Evolutionary conservation across 2,113 vertebrate genomes (phyloP), one percentile per base, ranked within the genome.

Genomic region (Sinocyclocheilus anshuiensis): DNA sequence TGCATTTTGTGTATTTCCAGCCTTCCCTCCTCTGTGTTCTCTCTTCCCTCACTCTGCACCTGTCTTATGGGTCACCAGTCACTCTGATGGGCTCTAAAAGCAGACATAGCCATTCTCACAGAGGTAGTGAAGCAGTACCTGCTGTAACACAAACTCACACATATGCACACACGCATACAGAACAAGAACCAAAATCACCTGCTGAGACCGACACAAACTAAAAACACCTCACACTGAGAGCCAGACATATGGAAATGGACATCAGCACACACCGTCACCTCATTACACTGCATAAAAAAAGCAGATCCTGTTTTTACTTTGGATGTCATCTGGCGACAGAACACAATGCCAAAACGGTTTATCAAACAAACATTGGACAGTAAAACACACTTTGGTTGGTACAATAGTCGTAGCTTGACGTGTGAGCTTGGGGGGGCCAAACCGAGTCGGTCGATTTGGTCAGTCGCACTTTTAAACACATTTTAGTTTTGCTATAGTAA

Each of bases 51-150:
- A 42, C 82, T 72, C 59, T 2, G 48, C 84, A 85, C 65, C 55
- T 72, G 65, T 78, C 84, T 84, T 50, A 74, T 63, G 53, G 75
- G 39, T 88, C 81, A 77, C 81, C 55, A 74, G 87, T 78, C 80
- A 84, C 75, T 74, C 69, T 84, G 81, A 88, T 83, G 84, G 78
- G 63, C 84, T 57, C 57, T 84, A 86, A 88, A 88, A 84, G 39
- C 84, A 74, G 80, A 16, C 76, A 74, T 65, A 53, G 16, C 29
- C 71, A 74, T 75, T 85, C 75, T 77, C 48, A 67, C 26, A 74
- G 24, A 53, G 36, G 45, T 72, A n/a, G 22, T 59, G 85, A 13
- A 53, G 33, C 29, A 39, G 6, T 36, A 1, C n/a, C 22, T 39
- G 26, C 81, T 36, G 74, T 79, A 36, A 36, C 77, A 81, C 53